Base-by-base conservation (phyloP, 2,113 vertebrate species). In the Phyllostomus discolor region DNA sequence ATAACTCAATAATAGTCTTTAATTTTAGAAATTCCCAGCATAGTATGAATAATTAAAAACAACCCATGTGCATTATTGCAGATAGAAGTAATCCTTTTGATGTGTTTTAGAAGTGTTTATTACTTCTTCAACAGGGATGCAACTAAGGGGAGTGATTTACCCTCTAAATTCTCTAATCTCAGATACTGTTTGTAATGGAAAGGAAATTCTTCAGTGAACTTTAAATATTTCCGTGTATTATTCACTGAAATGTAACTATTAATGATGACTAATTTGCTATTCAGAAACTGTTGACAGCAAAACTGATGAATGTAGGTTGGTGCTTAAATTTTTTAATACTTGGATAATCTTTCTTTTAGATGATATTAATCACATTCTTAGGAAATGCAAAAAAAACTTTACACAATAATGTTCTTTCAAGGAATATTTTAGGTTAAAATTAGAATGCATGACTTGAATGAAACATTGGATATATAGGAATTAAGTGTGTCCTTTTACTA, bases 251-350 rank as follows among this genome's bases (percentile, higher is more conserved):
- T 88, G 69, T 46, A 87, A 84, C 84, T 91, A 86, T 90, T 90
- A 95, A 57, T 96, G 48, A 52, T 86, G 52, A 82, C 69, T 94
- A 33, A 86, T 95, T 89, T 95, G 41, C 54, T 85, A 46, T 88
- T 89, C 41, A 89, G 48, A 95, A 86, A 81, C 88, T 95, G 72
- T 87, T 93, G 73, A 95, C 17, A 91, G n/a, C 50, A 96, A 88
- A 97, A 96, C 17, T 84, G 50, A 84, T 90, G 17, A 66, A 72
- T 95, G 5, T 92, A 87, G 50, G 3, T 93, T 95, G 48, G 48
- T 92, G 38, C 90, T 80, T 94, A 83, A 79, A 46, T 38, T 90
- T 97, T 95, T 95, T 85, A 93, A 90, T 88, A 54, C 50, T 70
- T 75, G 46, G 16, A 48, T 91, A 79, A 79, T 85, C 26, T 24